Base-by-base conservation (phyloP, 2,888 invertebrate genomes). In the Pandemis heparana region DNA sequence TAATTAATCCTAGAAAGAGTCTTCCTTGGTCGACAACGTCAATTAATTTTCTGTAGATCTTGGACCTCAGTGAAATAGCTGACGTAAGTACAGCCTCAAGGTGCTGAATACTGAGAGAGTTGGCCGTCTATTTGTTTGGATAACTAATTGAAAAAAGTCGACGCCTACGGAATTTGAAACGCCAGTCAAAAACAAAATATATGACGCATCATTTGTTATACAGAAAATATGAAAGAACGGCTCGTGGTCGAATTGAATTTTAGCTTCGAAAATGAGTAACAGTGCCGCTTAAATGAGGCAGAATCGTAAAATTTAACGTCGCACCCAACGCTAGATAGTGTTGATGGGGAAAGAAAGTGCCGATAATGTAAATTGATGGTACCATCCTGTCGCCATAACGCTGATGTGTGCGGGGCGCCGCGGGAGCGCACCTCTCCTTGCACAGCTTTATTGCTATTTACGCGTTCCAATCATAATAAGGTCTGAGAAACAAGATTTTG, bases 281-380 rank as follows among this genome's bases (percentile, higher is more conserved):
- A 87, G 82, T 82, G 79, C 79, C 78, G 77, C 85, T 84, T 86
- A 91, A 93, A 92, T 92, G 92, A 93, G 90, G 82, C 85, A 81
- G 83, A 76, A 83, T 87, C 92, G 83, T 94, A 92, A 94, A 93
- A 93, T 92, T 90, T 93, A 89, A 93, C 89, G 90, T 85, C 82
- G 82, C 83, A 82, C 86, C 88, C 83, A 83, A 82, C 84, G 85
- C 83, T 83, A 84, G 92, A 93, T 94, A 92, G 92, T 91, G 90
- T 82, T 85, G 88, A 91, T 88, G 89, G 88, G 83, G 77, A 83
- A 88, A 88, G 87, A 89, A 90, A 91, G 87, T 88, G 87, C 83
- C 91, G 85, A 91, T 93, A 93, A 93, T 92, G 85, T 83, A 88
- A 89, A 92, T 92, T 92, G 92, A 94, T 92, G 91, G 88, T 85